Evolutionary conservation across 2,888 invertebrate genomes (phyloP), one percentile per base, ranked within the genome.

Genomic region (Lucinisca nassula): DNA sequence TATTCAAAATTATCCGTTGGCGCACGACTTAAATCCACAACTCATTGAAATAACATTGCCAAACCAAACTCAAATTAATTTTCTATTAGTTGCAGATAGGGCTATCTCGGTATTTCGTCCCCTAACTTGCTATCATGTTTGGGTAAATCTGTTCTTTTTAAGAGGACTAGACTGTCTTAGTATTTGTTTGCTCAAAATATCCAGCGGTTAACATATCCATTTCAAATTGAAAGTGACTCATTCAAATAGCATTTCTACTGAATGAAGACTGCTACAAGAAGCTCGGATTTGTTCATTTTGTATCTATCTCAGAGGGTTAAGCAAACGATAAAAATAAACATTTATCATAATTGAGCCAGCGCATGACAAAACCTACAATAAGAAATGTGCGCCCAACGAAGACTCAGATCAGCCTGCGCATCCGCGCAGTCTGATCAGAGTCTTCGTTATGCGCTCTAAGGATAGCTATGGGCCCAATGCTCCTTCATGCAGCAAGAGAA

Each of bases 1-100:
- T 90, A 82, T 90, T 58, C 78, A 70, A 86, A 81, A 87, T 82
- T 78, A 81, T 75, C 87, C 87, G 81, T 77, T 78, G 85, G 83
- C 87, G 81, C 67, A 67, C 89, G 83, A 85, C 85, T 75, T 32
- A 80, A 82, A 87, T 89, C 80, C 84, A 76, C 82, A 85, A 77
- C 72, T 40, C 75, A 74, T 74, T 45, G 45, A 74, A 74, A 74
- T 49, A 49, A 40, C 74, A 74, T 74, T 74, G 74, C 45, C 49
- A 30, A 40, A 40, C 74, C 40, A 30, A 81, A 81, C 81, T 83
- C 79, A 86, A 80, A 86, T 88, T 86, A 86, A 88, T 83, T 81
- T 88, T 86, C 81, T 85, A 88, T 86, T 86, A 88, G 77, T 74
- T 61, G 58, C 35, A 74, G 85, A 85, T 85, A 81, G 58, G 55